A percentile compares a stretch with the other conserved stretches of the same genome.
Evolutionary conservation across 2,797 vertebrate species (phyloP).

Genomic region (Neomorphus geoffroyi): DNA sequence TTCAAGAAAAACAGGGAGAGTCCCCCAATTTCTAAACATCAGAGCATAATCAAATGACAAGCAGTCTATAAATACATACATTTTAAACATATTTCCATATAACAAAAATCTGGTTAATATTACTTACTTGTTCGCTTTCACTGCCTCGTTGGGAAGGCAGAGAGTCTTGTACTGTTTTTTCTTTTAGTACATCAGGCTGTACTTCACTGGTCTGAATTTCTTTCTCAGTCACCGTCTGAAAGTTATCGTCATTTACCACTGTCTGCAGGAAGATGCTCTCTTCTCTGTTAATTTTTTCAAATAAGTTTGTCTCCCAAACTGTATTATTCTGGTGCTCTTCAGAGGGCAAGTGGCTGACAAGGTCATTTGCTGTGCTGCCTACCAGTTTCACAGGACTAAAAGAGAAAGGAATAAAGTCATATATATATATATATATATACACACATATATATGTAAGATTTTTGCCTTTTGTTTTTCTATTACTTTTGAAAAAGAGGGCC

Average conservation of each 20-base stretch:
- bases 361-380: conserved; percentile 46
- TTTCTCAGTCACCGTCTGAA: neutral
- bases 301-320: conserved; percentile 13
- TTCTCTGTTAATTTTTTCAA: conserved; percentile 15
- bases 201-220: conserved; percentile 53
- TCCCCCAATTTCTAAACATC: neutral
- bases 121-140: conserved; percentile 70
- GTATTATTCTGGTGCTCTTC: neutral
- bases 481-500: neutral
- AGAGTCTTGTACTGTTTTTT: conserved; percentile 23
- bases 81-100: neutral
- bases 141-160: conserved; percentile 15
- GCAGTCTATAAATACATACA: neutral
- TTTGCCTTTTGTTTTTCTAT: neutral
- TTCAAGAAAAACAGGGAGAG: neutral
- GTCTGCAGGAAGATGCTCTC: conserved; percentile 16
- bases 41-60: neutral
- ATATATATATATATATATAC: no score
- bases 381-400: conserved; percentile 54
- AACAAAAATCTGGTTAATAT: neutral
- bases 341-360: neutral
- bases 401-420: neutral
- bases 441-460: neutral
- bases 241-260: neutral
- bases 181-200: conserved; percentile 40